A percentile compares a stretch with the other conserved stretches of the same genome.
Evolutionary conservation across 1,140 invertebrate genomes (phyloP).

Genomic region (Drosophila orena): DNA sequence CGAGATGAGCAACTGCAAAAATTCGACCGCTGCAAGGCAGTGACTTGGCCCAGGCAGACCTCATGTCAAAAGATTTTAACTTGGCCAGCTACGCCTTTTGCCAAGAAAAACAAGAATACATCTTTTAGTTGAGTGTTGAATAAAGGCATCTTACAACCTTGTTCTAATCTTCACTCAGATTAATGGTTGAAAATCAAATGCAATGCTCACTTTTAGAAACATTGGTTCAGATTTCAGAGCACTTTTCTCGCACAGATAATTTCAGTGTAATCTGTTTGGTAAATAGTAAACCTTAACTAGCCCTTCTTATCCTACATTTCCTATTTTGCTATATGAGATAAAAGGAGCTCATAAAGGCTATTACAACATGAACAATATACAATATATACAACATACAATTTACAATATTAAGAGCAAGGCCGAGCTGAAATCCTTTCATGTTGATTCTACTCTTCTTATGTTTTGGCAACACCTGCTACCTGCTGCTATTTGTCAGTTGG

Average conservation of each 20-base stretch:
- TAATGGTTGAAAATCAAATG: neutral
- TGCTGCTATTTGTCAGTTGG: conserved; percentile 58
- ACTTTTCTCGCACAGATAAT: too few relatives aligned
- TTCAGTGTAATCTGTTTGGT: too few relatives aligned
- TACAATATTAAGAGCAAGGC: conserved; percentile 9
- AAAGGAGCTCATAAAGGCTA: neutral
- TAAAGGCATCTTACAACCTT: neutral
- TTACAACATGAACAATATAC: too few relatives aligned
- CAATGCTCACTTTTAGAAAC: too few relatives aligned
- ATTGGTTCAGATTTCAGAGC: too few relatives aligned
- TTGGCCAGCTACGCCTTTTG: conserved; percentile 6
- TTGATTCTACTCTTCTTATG: conserved; percentile 46
- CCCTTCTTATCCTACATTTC: neutral
- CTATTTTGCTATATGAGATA: neutral
- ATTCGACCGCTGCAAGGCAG: conserved; percentile 28
- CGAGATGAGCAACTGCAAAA: conserved; percentile 1
- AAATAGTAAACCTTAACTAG: too few relatives aligned
- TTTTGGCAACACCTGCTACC: conserved; percentile 65
- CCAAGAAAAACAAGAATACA: neutral
- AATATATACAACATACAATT: too few relatives aligned
- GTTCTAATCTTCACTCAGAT: neutral
- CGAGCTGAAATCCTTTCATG: conserved; percentile 41
- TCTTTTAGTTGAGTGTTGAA: neutral
- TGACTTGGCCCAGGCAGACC: conserved; percentile 47
- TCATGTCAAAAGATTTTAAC: conserved; percentile 27